Evolutionary conservation across 2,113 vertebrate genomes (phyloP).

Genomic region (Cinclus cinclus): DNA sequence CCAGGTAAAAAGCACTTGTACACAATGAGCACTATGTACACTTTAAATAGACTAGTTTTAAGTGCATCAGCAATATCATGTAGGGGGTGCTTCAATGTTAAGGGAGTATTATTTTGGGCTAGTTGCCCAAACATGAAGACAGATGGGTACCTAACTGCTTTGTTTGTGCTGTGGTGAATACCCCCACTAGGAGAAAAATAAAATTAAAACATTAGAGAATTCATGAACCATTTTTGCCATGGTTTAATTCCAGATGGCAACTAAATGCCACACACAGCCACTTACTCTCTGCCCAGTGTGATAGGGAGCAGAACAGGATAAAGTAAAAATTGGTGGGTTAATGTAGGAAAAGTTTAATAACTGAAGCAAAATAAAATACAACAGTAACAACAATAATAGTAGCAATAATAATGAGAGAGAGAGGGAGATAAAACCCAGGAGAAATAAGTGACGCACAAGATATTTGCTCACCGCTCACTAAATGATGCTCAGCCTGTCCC

Average conservation of each 20-base stretch:
- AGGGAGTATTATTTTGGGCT: neutral
- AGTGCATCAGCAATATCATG: neutral
- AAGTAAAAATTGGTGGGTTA: neutral
- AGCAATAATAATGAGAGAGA: neutral
- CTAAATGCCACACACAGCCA: neutral
- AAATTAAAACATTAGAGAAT: neutral
- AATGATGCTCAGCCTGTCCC: rapidly evolving
- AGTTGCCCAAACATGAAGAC: neutral
- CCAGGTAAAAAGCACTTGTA: neutral
- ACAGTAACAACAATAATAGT: neutral
- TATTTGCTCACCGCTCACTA: neutral
- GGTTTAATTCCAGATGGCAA: neutral
- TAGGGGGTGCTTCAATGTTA: neutral
- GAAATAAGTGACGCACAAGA: neutral
- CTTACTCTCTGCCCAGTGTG: rapidly evolving
- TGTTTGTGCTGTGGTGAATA: neutral
- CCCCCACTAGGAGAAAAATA: neutral
- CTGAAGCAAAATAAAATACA: neutral
- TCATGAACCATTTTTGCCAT: neutral
- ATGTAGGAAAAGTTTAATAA: neutral
- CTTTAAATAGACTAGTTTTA: neutral
- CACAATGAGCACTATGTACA: neutral
- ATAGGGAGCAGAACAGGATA: neutral
- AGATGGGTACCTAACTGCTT: neutral
- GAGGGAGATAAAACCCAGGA: neutral